These are phyloP conservation scores for Whitmania pigra DNA, from an alignment of 1,140 invertebrate genomes.

Conservation along the genomic window DNA sequence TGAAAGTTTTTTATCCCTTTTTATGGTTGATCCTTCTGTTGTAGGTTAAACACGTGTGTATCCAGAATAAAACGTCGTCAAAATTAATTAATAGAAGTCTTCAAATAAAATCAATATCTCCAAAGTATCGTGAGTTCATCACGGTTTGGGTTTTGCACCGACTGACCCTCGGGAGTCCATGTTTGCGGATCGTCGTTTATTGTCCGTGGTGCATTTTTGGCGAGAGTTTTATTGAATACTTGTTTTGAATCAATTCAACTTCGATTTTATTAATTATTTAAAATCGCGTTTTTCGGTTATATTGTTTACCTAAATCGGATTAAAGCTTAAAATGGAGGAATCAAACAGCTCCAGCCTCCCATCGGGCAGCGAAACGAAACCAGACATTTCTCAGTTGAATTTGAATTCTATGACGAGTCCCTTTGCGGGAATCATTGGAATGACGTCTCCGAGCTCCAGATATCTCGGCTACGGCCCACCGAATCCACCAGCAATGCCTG, in stretches of 20 bases:
- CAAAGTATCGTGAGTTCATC: too few relatives aligned
- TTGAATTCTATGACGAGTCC: slow-evolving; percentile 29
- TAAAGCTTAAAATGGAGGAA: slow-evolving; percentile 29
- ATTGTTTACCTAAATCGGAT: slow-evolving; percentile 27
- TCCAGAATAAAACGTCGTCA: too few relatives aligned
- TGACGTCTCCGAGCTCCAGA: slow-evolving; percentile 13
- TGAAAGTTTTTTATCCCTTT: too few relatives aligned
- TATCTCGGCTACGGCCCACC: slow-evolving; percentile 27
- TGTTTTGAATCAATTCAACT: not conserved
- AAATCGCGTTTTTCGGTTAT: slow-evolving; percentile 1
- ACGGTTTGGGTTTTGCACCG: too few relatives aligned
- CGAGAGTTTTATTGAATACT: not conserved
- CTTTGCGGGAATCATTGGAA: slow-evolving; percentile 13
- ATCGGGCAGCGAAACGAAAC: slow-evolving; percentile 35
- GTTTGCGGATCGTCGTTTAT: slow-evolving; percentile 29
- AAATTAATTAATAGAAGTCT: too few relatives aligned
- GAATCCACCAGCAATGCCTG: slow-evolving; percentile 14
- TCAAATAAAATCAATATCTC: too few relatives aligned
- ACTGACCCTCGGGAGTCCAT: slow-evolving; percentile 28
- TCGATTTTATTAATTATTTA: not conserved
- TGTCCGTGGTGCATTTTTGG: not conserved
- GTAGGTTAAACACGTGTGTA: too few relatives aligned
- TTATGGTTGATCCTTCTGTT: too few relatives aligned
- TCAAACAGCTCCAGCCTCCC: slow-evolving; percentile 28
- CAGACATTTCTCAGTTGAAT: slow-evolving; percentile 35